Evolutionary conservation across 2,888 invertebrate genomes (phyloP), one percentile per base, ranked within the genome.

Genomic region (Athripsodes cinereus): DNA sequence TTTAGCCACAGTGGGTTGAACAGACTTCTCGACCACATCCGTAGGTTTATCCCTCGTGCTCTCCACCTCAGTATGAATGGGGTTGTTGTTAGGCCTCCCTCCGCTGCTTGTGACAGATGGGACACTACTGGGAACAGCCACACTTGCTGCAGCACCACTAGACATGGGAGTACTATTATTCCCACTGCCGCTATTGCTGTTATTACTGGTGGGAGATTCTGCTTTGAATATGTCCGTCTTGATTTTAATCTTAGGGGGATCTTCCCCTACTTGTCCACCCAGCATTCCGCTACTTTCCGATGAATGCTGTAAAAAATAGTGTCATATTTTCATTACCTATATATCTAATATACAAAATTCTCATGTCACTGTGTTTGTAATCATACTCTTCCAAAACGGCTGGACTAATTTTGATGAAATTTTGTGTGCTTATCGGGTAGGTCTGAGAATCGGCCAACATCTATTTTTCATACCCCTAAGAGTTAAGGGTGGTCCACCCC

Each of bases 211-310:
- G 6, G 56, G 55, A 13, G 53, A 62, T 13, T 78, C 78, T 34
- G 78, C 78, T 65, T 79, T 78, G 64, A 78, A 79, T 66, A 79
- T 77, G 60, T 79, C 79, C 5, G 79, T 79, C 66, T 79, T 79
- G 47, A 79, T 79, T 66, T 79, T 79, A 62, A 79, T 79, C 68
- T 79, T 78, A 1, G 79, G 79, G 64, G 77, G 77, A 35, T 79
- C 79, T 59, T 77, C 61, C 55, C 76, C 26, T 22, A 57, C 22
- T 20, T 51, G 55, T 1, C 13, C 18, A 5, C 46, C 47, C 40
- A 40, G 13, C 13, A 40, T 16, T 5, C 40, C 16, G 13, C n/a
- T 40, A 3, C 5, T 16, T 5, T 40, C 16, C 3, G n/a, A n/a
- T 13, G 40, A 13, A 13, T 8, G 16, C 40, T 40, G 40, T 3